These are phyloP conservation scores for Propithecus perrieri DNA, from an alignment of 2,797 vertebrate species.

Conservation along the genomic window DNA sequence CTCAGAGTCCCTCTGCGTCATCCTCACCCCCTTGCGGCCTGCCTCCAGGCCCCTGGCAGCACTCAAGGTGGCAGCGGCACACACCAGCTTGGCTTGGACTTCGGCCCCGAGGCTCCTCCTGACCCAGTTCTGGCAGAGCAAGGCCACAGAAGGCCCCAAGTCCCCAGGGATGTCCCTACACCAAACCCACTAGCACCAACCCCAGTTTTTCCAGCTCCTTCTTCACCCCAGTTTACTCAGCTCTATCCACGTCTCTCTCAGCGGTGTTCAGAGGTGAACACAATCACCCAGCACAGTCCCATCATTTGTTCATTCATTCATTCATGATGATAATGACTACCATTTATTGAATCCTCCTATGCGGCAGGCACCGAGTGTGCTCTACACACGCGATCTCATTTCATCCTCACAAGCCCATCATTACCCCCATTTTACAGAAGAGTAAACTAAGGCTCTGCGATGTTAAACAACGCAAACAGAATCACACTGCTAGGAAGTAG, in stretches of 20 bases:
- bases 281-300: not conserved
- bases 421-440: not conserved
- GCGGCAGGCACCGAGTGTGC: not conserved
- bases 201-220: not conserved
- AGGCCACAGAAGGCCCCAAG: not conserved
- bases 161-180: rapidly evolving
- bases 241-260: not conserved
- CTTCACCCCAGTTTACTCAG: not conserved
- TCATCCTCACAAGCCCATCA: not conserved
- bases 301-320: not conserved
- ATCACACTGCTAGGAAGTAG: not conserved
- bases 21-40: not conserved
- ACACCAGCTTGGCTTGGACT: not conserved
- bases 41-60: not conserved
- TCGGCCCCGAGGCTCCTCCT: not conserved
- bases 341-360: not conserved
- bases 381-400: not conserved
- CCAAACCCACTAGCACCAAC: not conserved
- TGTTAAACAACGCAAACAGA: not conserved
- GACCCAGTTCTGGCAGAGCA: not conserved
- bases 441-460: not conserved
- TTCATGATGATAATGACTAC: not conserved
- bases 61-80: not conserved
- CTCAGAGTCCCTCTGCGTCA: rapidly evolving
- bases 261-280: not conserved